Base-by-base conservation (phyloP, 2,888 invertebrate genomes). In the Pammene aurita region DNA sequence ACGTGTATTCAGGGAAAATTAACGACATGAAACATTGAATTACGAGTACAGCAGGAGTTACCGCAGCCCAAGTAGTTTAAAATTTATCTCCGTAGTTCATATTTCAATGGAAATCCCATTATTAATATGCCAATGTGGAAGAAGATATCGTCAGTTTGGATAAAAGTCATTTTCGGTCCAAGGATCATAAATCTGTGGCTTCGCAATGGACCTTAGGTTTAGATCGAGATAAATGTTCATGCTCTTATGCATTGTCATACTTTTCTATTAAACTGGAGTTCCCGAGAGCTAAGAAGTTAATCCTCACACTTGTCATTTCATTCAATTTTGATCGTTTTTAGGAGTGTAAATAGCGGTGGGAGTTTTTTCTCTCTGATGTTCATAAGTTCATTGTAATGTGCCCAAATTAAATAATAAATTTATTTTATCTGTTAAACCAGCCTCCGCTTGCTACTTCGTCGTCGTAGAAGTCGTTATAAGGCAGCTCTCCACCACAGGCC, bases 161-260 rank as follows among this genome's bases (percentile, higher is more conserved):
- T 69, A 69, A 68, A 68, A 69, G 69, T 69, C 65, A 65, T 69
- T 69, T 60, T 69, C 54, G 34, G 58, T 55, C 60, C 60, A 69
- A 60, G 54, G 54, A 26, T 60, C 60, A 14, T 65, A 65, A 65
- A 69, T 69, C 65, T 65, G 46, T 58, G 55, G 69, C 69, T 69
- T 64, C 64, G 58, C 44, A 16, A 42, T 48, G 64, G 64, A 60
- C 48, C 58, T 60, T 16, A 55, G 54, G 60, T 55, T 64, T 41
- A 26, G 52, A 54, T 34, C 69, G 26, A 64, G 69, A 69, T 38
- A 48, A 58, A 69, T 69, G 69, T 41, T 64, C 57, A 2, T 64
- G 13, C 58, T 64, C 18, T 54, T 58, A 48, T 55, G 52, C 14
- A 13, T 26, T 57, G 5, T 54, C n/a, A 50, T 57, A 34, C 5